A percentile compares a stretch with the other conserved stretches of the same genome.
Evolutionary conservation across 2,888 invertebrate species (phyloP).

Genomic region (Heliconius aoede): DNA sequence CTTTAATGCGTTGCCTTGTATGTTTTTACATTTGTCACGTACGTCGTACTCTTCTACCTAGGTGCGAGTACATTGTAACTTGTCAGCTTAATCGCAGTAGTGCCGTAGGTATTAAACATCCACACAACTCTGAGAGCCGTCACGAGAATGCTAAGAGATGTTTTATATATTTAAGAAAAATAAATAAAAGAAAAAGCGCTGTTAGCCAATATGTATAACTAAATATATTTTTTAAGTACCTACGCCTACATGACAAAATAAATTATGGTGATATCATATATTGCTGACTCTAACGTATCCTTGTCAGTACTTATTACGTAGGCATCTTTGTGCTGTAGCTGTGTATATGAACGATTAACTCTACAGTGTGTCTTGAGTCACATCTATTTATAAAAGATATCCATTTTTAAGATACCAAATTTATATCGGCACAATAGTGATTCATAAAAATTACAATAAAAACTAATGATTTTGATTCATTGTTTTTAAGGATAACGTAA

Average conservation of each 20-base stretch:
- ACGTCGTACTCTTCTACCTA: constrained; percentile 29
- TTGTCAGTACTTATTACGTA: constrained; percentile 48
- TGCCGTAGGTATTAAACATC: constrained; percentile 7
- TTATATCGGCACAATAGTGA: constrained; percentile 26
- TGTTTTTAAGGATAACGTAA: background rate
- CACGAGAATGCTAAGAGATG: constrained; percentile 4
- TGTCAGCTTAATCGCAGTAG: constrained; percentile 29
- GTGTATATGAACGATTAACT: constrained; percentile 6
- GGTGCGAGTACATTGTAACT: constrained; percentile 19
- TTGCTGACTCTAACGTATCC: constrained; percentile 48
- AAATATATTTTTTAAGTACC: constrained; percentile 17
- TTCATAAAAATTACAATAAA: constrained; percentile 32
- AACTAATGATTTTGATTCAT: background rate
- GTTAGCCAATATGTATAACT: background rate
- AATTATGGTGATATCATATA: constrained; percentile 51
- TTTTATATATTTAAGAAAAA: background rate
- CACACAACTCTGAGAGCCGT: background rate
- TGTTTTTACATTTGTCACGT: constrained; percentile 41
- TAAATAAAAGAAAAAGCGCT: background rate
- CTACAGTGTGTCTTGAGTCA: constrained; percentile 32
- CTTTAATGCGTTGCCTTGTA: constrained; percentile 10
- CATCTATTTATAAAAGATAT: constrained; percentile 30
- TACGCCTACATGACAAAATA: constrained; percentile 47
- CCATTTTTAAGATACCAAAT: constrained; percentile 17
- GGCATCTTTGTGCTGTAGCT: constrained; percentile 28